Base-by-base conservation (phyloP, 2,113 vertebrate species). In the Saimiri boliviensis region DNA sequence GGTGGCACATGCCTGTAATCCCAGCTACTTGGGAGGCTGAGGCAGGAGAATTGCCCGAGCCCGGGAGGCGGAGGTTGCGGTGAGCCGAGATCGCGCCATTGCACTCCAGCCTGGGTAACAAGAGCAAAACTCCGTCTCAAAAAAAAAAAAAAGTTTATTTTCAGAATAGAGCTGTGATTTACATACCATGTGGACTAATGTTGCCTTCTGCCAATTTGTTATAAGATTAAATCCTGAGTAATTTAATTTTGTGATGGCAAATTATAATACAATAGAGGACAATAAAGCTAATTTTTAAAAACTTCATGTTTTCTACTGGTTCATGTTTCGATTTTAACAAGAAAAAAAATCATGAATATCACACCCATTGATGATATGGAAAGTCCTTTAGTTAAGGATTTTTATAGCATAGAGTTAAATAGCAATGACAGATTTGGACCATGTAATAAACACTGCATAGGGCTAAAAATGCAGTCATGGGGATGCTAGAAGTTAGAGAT, bases 131-230 rank as follows among this genome's bases (percentile, higher is more conserved):
- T n/a, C n/a, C n/a, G n/a, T n/a, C n/a, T n/a, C n/a, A n/a, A n/a
- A n/a, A n/a, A n/a, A n/a, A n/a, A n/a, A n/a, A n/a, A 94, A 93
- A 12, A 91, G 42, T 90, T 66, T 91, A 96, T 92, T 94, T 95
- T 92, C 37, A 94, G 58, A 88, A 63, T 6, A 82, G 3, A 25
- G 70, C 70, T 96, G 11, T 89, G 87, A 86, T 10, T 58, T 90
- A 77, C 32, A 49, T 90, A 63, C 2, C 80, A 23, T 79, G 56
- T 89, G 91, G 42, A 32, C 25, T 13, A 94, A 12, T 56, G n/a
- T 80, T 86, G 35, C 23, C 30, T 86, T 83, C 68, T 91, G 27
- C 27, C 19, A 74, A 45, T 68, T 93, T 92, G 5, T 60, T 87
- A 35, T 42, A 80, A 85, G 25, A 37, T 47, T 84, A 45, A 74